Conservation (phyloP, 2,888 invertebrate species). For the Acrobasis repandana region DNA sequence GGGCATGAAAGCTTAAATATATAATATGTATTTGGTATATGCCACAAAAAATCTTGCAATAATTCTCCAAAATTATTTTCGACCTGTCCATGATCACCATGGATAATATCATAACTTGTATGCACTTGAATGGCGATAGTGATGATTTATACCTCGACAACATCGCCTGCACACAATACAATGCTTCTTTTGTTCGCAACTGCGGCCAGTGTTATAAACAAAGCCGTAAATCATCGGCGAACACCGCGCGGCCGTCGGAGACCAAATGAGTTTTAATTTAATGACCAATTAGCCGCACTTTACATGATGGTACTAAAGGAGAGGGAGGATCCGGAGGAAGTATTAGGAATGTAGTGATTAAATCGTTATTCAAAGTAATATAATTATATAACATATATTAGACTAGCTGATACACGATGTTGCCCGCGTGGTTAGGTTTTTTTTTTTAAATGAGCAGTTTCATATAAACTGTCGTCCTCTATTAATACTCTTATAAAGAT, state of each 20-base stretch:
- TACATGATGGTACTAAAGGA: slow-evolving; percentile 1
- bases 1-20: no score
- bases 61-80: no score
- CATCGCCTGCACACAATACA: slow-evolving; percentile 40
- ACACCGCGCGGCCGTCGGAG: slow-evolving; percentile 32
- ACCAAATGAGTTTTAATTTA: slow-evolving; percentile 19
- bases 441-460: no score
- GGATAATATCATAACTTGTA: slow-evolving; percentile 6
- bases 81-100: no score
- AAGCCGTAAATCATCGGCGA: slow-evolving; percentile 41
- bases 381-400: no score
- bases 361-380: no score
- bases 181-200: slow-evolving; percentile 39
- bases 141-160: slow-evolving; percentile 40
- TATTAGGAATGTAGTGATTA: not conserved
- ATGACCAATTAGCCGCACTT: slow-evolving; percentile 15
- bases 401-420: no score
- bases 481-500: no score
- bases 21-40: no score
- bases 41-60: no score
- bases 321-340: not conserved
- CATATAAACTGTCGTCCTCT: no score
- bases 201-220: slow-evolving; percentile 44
- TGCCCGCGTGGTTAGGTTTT: no score
- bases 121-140: slow-evolving; percentile 10